A percentile compares a stretch with the other conserved stretches of the same genome.
Conservation (phyloP, 2,888 invertebrate genomes). For the Macrosiphum euphorbiae region DNA sequence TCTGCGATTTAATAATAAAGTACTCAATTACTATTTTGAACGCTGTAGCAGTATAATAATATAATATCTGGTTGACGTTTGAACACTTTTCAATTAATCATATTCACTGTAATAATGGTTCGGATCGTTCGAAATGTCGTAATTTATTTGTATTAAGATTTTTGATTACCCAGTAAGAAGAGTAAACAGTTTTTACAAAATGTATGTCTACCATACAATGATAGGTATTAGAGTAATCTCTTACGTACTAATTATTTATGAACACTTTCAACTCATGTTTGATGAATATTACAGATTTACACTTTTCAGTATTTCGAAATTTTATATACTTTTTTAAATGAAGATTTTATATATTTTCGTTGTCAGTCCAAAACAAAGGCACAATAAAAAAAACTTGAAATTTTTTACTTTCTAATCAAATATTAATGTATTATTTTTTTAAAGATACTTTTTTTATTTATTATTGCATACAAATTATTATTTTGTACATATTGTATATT, state of each 20-base stretch:
- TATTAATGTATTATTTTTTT: not conserved
- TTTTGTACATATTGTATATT: not conserved
- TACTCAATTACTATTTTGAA: conserved; percentile 30
- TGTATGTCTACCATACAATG: not conserved
- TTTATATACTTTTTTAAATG: not conserved
- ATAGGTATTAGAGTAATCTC: not conserved
- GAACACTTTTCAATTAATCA: conserved; percentile 49
- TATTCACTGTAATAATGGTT: not conserved
- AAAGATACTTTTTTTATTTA: not conserved
- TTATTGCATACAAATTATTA: not conserved
- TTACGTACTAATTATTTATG: not conserved
- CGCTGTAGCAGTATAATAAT: not conserved
- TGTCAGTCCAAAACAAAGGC: not conserved
- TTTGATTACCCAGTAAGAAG: not conserved
- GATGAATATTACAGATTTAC: not conserved
- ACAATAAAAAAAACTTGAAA: not conserved
- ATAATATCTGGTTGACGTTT: not conserved
- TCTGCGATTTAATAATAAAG: not conserved
- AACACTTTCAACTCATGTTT: not conserved
- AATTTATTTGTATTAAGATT: not conserved
- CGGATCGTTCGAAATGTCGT: not conserved
- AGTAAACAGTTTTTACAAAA: not conserved
- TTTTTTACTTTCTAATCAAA: not conserved
- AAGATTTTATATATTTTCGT: not conserved
- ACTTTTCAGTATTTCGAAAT: not conserved